Evolutionary conservation across 2,888 invertebrate species (phyloP), one percentile per base, ranked within the genome.

Genomic region (Herminia tarsipennalis): DNA sequence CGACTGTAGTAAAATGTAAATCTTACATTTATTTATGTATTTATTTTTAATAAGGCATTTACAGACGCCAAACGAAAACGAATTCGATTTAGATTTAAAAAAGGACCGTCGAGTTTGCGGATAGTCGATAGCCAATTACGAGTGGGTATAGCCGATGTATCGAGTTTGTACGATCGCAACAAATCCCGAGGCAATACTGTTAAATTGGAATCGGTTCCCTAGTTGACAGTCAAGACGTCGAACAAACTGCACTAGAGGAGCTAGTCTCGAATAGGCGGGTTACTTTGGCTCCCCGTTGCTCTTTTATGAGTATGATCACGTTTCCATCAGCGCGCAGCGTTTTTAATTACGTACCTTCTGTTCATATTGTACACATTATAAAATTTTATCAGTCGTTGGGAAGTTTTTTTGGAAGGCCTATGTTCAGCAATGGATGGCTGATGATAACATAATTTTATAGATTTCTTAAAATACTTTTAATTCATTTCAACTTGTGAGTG

Each of bases 121-220:
- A 12, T 22, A 38, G 27, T 36, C 25, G 21, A 43, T 36, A 36
- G 21, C 13, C 45, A 49, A 57, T 61, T 56, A 52, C 48, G 33
- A 39, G 40, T 29, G 30, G 14, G 24, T 47, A 34, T 9, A 36
- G 30, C 24, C 27, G 25, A 35, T 38, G 39, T 40, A 48, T 41
- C n/a, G 35, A 14, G 29, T 14, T 36, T 28, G 28, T 30, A 18
- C 24, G 34, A 34, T 49, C 22, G 39, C 27, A 38, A 48, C 36
- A 40, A 51, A 46, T 44, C 56, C 48, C 47, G n/a, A 5, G 20
- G 27, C 44, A 39, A 53, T 47, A 38, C 53, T 39, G 38, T 46
- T 52, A 52, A 64, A 62, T 64, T 64, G 60, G 47, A 47, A 47
- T 45, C 33, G 18, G 44, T 36, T 56, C 53, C 39, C 56, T 29